Evolutionary conservation across 1,140 invertebrate species (phyloP), one percentile per base, ranked within the genome.

Genomic region (Chlorops oryzae): DNA sequence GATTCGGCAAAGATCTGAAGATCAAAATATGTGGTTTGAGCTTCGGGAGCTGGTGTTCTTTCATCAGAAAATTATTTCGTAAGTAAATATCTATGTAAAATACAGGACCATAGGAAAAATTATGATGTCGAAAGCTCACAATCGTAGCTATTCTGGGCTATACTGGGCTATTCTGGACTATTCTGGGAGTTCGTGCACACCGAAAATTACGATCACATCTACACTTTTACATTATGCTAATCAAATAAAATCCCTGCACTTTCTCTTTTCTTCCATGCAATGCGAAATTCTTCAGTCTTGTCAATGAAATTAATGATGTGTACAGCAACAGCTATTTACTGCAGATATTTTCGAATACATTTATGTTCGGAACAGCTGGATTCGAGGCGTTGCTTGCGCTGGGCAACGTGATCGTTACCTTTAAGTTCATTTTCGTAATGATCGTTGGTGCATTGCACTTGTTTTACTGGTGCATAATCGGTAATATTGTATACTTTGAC

Each of bases 1-100:
- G 1, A 18, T 47, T 18, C 3, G 9, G 28, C 9, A 32, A 15
- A 32, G 9, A 32, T 32, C 28, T 32, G 28, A 59, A 45, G 20
- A 21, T 28, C 18, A 38, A 54, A 28, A 55, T 60, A 9, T 35
- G 47, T 12, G 34, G 18, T 5, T n/a, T 5, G 35, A 46, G 6
- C 24, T 51, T n/a, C 22, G 20, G 24, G 27, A 47, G 3, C 23
- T 58, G 7, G 32, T 66, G 1, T 37, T 46, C 10, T 66, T 54
- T n/a, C 63, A 66, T 51, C 61, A 63, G 56, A 53, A 64, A 28
- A 57, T 66, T 2, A 66, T 66, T 18, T 32, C 27, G 63, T 66
- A 32, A 24, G 50, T 35, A 27, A 13, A 5, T 25, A 12, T 43
- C 6, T 6, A 23, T 17, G 12, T 7, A 6, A 20, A 21, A 22